Percentiles rank a stretch among this genome's conserved stretches.
Conservation (phyloP, 1,140 invertebrate genomes). For the Dreissena polymorpha region DNA sequence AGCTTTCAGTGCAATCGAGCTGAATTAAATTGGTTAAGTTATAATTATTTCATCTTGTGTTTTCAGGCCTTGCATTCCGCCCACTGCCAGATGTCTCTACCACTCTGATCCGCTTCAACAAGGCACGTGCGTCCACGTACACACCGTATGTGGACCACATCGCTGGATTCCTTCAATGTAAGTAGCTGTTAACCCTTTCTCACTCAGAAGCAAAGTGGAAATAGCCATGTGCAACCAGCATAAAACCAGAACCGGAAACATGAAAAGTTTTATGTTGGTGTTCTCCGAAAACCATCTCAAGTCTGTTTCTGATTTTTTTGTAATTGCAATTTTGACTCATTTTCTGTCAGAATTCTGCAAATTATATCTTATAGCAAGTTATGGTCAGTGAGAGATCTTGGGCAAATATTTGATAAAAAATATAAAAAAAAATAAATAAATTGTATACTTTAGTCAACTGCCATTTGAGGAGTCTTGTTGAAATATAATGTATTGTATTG, state of each 20-base stretch:
- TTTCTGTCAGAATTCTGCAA: constrained; percentile 10
- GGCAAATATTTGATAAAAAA: no score
- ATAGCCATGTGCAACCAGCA: not conserved
- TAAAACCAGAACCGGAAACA: no score
- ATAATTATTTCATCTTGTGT: constrained; percentile 30
- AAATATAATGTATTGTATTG: no score
- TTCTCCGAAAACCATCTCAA: not conserved
- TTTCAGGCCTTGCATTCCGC: constrained; percentile 89
- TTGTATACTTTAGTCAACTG: no score
- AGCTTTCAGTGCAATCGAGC: no score
- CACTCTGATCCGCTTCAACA: constrained; percentile 94
- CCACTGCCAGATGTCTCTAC: constrained; percentile 97
- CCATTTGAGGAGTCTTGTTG: no score
- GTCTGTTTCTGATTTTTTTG: not conserved
- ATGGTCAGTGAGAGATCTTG: no score
- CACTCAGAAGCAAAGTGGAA: no score
- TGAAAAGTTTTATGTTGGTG: not conserved
- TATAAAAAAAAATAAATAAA: no score
- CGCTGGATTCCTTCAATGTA: constrained; percentile 71
- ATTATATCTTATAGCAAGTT: no score
- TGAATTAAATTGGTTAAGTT: not conserved
- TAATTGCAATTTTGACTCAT: no score
- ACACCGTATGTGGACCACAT: constrained; percentile 72
- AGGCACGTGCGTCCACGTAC: constrained; percentile 64
- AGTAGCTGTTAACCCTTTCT: constrained; percentile 48